These are phyloP conservation scores for Xylota sylvarum DNA, from an alignment of 2,888 invertebrate genomes.

Conservation along the genomic window DNA sequence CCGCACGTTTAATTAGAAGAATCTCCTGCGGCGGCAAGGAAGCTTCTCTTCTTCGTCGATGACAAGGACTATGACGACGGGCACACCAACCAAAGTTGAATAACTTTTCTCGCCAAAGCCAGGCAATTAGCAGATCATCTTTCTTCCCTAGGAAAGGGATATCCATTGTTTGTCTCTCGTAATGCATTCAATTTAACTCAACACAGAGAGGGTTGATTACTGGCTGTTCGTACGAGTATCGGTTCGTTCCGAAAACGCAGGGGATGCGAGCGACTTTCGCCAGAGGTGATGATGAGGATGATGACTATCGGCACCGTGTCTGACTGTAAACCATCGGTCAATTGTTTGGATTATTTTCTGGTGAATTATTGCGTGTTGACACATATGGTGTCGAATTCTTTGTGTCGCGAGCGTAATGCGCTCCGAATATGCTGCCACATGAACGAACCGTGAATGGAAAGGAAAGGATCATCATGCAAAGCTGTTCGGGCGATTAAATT, in stretches of 20 bases:
- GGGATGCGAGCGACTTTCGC: conserved; percentile 52
- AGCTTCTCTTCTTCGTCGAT: conserved; percentile 17
- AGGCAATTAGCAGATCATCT: conserved; percentile 74
- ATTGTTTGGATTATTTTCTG: conserved; percentile 85
- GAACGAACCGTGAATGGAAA: conserved; percentile 37
- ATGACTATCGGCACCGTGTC: conserved; percentile 18
- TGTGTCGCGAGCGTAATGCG: conserved; percentile 51
- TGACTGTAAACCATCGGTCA: conserved; percentile 79
- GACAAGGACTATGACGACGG: background rate
- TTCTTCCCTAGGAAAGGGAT: conserved; percentile 40
- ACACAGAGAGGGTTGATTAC: conserved; percentile 57
- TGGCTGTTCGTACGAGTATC: conserved; percentile 21
- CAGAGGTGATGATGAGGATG: conserved; percentile 44
- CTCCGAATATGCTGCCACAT: conserved; percentile 69
- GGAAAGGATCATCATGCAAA: conserved; percentile 59
- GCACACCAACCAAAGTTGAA: conserved; percentile 47
- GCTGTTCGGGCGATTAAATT: conserved; percentile 81
- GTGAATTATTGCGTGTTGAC: conserved; percentile 85
- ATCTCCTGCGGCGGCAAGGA: conserved; percentile 50
- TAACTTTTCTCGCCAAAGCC: conserved; percentile 69
- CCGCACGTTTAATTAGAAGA: conserved; percentile 74
- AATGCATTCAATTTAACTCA: conserved; percentile 48
- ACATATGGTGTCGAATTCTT: conserved; percentile 85
- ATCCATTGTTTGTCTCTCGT: conserved; percentile 55
- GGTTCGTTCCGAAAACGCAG: conserved; percentile 43